These are phyloP conservation scores for Leptodactylus fuscus DNA, from an alignment of 2,113 vertebrate genomes.

Conservation along the genomic window DNA sequence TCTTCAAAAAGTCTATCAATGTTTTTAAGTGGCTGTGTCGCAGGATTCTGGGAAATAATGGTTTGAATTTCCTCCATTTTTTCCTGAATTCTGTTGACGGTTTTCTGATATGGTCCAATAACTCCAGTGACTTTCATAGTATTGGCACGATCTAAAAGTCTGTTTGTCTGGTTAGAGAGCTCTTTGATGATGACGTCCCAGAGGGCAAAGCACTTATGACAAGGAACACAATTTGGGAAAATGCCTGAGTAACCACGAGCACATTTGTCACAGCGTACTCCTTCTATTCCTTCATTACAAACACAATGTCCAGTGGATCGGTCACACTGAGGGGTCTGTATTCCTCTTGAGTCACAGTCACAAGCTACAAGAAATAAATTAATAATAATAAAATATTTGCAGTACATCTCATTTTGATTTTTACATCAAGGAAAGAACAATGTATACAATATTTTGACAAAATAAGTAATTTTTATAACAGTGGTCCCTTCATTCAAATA, in stretches of 20 bases:
- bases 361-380: conserved; percentile 78
- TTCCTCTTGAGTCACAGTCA: conserved; percentile 88
- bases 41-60: conserved; percentile 85
- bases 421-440: too few relatives aligned
- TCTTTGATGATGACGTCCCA: conserved; percentile 87
- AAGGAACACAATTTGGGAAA: conserved; percentile 87
- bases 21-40: conserved; percentile 86
- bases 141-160: conserved; percentile 87
- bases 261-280: conserved; percentile 83
- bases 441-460: not conserved
- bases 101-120: conserved; percentile 86
- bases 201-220: conserved; percentile 92
- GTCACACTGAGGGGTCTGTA: conserved; percentile 85
- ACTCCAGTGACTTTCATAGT: conserved; percentile 86
- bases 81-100: conserved; percentile 79
- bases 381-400: not conserved
- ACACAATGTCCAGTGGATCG: conserved; percentile 84
- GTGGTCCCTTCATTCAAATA: too few relatives aligned
- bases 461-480: not conserved
- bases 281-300: conserved; percentile 87
- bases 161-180: conserved; percentile 88
- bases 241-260: conserved; percentile 88
- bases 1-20: conserved; percentile 89
- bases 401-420: too few relatives aligned
- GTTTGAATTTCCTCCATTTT: conserved; percentile 79